Evolutionary conservation across 2,888 invertebrate genomes (phyloP).

Genomic region (Sarcophaga variegata): DNA sequence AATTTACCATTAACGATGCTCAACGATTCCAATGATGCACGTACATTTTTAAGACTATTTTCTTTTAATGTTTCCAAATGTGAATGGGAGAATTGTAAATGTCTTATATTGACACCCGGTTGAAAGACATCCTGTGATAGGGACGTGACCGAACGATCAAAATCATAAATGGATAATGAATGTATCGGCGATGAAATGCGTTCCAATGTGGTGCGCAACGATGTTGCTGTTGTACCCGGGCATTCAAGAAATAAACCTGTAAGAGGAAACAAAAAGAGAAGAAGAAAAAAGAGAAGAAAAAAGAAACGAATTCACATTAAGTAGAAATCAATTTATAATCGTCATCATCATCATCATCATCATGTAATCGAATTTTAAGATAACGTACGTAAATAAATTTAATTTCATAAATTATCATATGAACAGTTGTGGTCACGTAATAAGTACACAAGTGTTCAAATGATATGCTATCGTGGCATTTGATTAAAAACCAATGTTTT

Average conservation of each 20-base stretch:
- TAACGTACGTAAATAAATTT: not conserved
- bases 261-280: not conserved
- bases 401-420: not conserved
- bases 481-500: not conserved
- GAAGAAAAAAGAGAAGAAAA: not conserved
- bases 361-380: not conserved
- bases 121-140: constrained; percentile 90
- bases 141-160: constrained; percentile 90
- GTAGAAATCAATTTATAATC: not conserved
- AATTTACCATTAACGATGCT: constrained; percentile 89
- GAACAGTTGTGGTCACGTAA: not conserved
- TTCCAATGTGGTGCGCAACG: constrained; percentile 88
- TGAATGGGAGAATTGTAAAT: constrained; percentile 90
- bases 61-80: constrained; percentile 88
- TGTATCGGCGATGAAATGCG: constrained; percentile 88
- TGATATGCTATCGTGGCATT: not conserved
- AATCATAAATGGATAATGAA: constrained; percentile 93
- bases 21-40: constrained; percentile 89
- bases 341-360: not conserved
- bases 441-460: not conserved
- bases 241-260: constrained; percentile 93
- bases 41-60: constrained; percentile 87
- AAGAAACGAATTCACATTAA: not conserved
- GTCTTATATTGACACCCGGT: constrained; percentile 85
- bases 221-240: constrained; percentile 89